These are phyloP conservation scores for Clavelina lepadiformis DNA, from an alignment of 23 tunicate genomes.

Conservation along the genomic window DNA sequence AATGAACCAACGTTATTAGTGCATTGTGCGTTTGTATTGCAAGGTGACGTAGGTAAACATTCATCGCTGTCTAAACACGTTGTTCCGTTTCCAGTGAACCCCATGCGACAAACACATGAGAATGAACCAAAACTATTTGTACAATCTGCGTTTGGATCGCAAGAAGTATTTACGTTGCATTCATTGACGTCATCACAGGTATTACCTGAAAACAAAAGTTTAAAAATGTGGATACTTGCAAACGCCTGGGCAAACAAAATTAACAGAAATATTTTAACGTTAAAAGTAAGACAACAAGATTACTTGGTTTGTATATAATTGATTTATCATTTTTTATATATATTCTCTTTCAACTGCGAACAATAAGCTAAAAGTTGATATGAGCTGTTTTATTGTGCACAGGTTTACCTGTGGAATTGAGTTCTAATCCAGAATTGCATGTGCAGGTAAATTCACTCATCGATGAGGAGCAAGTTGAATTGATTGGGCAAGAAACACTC, in stretches of 20 bases:
- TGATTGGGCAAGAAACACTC: conserved; percentile 14
- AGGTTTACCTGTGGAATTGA: no score
- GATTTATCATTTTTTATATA: no score
- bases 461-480: conserved; percentile 8
- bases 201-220: neutral
- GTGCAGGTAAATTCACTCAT: conserved; percentile 3
- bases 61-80: neutral
- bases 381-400: no score
- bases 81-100: conserved; percentile 3
- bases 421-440: conserved; percentile 16
- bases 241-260: neutral
- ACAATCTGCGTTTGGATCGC: conserved; percentile 26
- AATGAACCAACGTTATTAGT: no score
- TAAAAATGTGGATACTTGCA: neutral
- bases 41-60: neutral
- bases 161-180: conserved; percentile 4
- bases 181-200: conserved; percentile 11
- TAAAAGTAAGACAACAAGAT: neutral
- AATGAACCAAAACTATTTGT: conserved; percentile 20
- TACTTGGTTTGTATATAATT: no score
- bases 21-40: neutral
- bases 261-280: neutral
- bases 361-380: no score
- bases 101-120: conserved; percentile 13
- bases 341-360: no score